A percentile compares a stretch with the other conserved stretches of the same genome.
Conservation (phyloP, 2,888 invertebrate genomes). For the Notodonta ziczac region DNA sequence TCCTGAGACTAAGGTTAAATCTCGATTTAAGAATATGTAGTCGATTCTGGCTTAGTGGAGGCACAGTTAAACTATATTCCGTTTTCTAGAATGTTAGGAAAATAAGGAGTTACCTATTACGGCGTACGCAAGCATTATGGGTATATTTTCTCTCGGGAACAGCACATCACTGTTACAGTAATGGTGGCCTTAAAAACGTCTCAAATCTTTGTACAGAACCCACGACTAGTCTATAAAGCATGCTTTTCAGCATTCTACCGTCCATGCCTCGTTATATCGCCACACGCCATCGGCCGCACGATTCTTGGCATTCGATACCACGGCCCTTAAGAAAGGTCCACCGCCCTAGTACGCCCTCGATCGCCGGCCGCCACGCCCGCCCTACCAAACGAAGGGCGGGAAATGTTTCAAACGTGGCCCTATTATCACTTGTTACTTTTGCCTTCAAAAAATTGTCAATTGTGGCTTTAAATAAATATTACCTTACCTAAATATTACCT, state of each 20-base stretch:
- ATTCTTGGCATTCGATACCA: constrained; percentile 66
- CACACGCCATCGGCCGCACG: constrained; percentile 53
- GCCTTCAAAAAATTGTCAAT: constrained; percentile 19
- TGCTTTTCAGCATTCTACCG: constrained; percentile 46
- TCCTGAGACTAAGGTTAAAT: no score
- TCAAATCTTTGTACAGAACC: constrained; percentile 25
- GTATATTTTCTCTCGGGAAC: no score
- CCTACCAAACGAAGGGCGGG: constrained; percentile 59
- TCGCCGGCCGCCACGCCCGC: constrained; percentile 62
- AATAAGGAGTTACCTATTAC: no score
- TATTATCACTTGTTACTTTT: constrained; percentile 26
- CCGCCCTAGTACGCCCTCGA: constrained; percentile 65
- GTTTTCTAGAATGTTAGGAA: no score
- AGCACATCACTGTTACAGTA: background rate
- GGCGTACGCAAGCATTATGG: no score
- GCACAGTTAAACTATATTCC: no score
- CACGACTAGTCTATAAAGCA: constrained; percentile 25
- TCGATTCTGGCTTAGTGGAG: no score
- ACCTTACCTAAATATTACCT: no score
- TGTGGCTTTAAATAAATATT: background rate
- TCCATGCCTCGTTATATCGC: constrained; percentile 52
- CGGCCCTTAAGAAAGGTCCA: constrained; percentile 69
- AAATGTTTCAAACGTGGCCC: constrained; percentile 41
- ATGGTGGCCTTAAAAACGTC: background rate
- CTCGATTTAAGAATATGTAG: no score